These are phyloP conservation scores for Puma concolor DNA, from an alignment of 2,113 vertebrate species.

Conservation along the genomic window DNA sequence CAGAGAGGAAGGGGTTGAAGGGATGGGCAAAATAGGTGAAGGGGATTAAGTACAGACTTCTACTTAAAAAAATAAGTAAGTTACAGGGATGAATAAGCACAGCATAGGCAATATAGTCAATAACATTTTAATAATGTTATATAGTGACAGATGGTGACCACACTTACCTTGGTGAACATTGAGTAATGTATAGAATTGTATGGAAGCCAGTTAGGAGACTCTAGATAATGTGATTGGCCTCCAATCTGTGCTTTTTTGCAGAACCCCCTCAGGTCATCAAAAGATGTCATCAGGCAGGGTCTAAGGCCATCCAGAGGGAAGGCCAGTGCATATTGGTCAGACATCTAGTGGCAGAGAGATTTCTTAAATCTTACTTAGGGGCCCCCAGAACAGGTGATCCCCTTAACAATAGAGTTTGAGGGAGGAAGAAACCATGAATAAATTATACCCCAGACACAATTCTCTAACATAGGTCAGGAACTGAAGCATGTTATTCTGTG, in stretches of 20 bases:
- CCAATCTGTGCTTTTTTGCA: background rate
- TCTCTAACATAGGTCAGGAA: background rate
- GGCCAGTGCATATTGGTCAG: background rate
- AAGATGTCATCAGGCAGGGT: background rate
- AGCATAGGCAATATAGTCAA: background rate
- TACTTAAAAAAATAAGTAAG: background rate
- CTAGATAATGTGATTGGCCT: background rate
- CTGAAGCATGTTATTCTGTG: background rate
- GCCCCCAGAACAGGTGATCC: background rate
- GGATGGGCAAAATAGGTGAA: background rate
- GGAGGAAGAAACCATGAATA: background rate
- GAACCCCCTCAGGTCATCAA: background rate
- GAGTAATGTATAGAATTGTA: background rate
- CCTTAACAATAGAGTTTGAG: background rate
- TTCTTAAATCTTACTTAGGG: background rate
- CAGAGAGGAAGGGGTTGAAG: background rate
- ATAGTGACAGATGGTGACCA: background rate
- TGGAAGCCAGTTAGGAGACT: background rate
- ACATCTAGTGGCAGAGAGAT: background rate
- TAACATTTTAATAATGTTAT: background rate
- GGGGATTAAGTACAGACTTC: background rate
- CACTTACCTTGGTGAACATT: background rate
- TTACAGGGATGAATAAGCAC: background rate
- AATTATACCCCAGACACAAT: background rate
- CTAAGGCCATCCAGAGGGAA: background rate